Evolutionary conservation across 2,797 vertebrate genomes (phyloP).

Genomic region (Malurus leucopterus): DNA sequence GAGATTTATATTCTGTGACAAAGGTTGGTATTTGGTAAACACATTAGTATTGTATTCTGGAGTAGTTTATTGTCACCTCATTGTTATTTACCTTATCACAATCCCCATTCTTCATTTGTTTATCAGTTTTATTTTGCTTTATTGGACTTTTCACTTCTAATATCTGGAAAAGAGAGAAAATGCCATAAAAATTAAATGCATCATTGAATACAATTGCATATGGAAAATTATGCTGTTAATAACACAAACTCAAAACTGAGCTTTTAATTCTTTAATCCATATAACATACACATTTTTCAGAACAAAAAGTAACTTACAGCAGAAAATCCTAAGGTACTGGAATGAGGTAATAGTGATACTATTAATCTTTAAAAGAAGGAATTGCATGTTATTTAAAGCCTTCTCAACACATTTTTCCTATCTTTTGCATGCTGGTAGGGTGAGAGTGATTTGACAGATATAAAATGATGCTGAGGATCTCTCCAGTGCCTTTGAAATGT

Average conservation of each 20-base stretch:
- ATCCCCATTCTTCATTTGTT: slow-evolving; percentile 87
- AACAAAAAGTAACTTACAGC: background rate
- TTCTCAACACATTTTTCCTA: background rate
- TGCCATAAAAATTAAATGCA: background rate
- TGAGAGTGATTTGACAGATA: background rate
- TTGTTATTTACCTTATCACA: slow-evolving; percentile 88
- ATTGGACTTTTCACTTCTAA: slow-evolving; percentile 91
- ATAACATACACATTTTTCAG: background rate
- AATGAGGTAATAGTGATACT: background rate
- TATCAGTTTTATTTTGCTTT: slow-evolving; percentile 89
- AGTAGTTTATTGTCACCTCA: background rate
- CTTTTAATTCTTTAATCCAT: background rate
- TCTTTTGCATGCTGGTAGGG: background rate
- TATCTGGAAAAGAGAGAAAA: slow-evolving; percentile 77
- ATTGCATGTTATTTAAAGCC: background rate
- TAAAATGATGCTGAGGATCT: background rate
- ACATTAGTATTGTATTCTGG: background rate
- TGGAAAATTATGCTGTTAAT: background rate
- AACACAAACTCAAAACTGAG: background rate
- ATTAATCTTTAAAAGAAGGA: background rate
- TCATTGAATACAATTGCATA: background rate
- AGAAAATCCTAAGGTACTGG: background rate
- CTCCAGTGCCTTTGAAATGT: background rate
- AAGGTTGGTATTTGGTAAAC: background rate
- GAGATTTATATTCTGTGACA: background rate